Evolutionary conservation across 2,113 vertebrate species (phyloP).

Genomic region (Psilopogon haemacephalus): DNA sequence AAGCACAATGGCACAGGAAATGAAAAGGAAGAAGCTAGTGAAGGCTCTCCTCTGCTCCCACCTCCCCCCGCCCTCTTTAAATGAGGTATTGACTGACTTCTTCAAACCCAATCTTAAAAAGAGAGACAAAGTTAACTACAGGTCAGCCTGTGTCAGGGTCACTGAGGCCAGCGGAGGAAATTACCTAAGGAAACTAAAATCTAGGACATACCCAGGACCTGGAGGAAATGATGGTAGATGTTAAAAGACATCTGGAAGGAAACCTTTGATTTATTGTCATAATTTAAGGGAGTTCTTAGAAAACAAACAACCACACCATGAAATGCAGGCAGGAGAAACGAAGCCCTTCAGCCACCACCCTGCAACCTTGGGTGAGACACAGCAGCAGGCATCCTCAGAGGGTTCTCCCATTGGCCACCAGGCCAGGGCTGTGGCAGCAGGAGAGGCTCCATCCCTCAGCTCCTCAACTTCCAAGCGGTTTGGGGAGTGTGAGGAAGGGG

Average conservation of each 20-base stretch:
- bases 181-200: constrained; percentile 74
- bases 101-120: constrained; percentile 44
- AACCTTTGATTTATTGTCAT: constrained; percentile 51
- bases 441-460: background rate
- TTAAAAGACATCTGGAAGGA: constrained; percentile 69
- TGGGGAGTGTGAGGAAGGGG: background rate
- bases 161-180: constrained; percentile 60
- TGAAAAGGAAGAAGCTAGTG: constrained; percentile 21
- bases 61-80: background rate
- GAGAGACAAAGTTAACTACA: constrained; percentile 38
- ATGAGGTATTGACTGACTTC: constrained; percentile 51
- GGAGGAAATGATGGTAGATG: constrained; percentile 68
- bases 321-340: background rate
- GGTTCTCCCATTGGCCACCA: background rate
- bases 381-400: background rate
- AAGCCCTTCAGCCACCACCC: background rate
- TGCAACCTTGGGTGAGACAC: background rate
- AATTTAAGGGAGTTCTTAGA: constrained; percentile 46
- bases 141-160: constrained; percentile 43
- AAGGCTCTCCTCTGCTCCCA: background rate
- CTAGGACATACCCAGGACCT: constrained; percentile 64
- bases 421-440: background rate
- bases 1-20: constrained; percentile 37
- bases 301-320: constrained; percentile 26
- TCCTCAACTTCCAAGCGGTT: background rate